These are phyloP conservation scores for Metacarcinus magister DNA, from an alignment of 2,888 invertebrate species.

Conservation along the genomic window DNA sequence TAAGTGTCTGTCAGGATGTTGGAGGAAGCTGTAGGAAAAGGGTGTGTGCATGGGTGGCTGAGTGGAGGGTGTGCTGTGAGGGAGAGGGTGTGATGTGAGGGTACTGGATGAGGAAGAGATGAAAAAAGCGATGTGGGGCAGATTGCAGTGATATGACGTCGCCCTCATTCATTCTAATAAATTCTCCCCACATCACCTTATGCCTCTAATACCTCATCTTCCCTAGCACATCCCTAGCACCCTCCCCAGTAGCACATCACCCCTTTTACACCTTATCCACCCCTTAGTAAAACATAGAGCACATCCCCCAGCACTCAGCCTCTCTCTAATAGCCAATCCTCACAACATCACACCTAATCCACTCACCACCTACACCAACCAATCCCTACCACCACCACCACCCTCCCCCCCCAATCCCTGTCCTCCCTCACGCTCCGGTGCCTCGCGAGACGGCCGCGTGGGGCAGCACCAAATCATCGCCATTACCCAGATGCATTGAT, in stretches of 20 bases:
- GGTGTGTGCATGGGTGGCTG: too few species aligned
- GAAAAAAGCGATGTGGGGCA: background rate
- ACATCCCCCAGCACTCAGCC: background rate
- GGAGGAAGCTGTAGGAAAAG: too few species aligned
- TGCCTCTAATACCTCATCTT: background rate
- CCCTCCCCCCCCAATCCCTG: background rate
- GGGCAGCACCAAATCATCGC: conserved; percentile 30
- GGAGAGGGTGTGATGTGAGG: background rate
- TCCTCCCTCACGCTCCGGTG: background rate
- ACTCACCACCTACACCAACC: background rate
- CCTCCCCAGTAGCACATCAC: background rate
- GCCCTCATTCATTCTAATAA: background rate
- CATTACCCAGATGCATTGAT: conserved; percentile 57
- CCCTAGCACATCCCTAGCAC: background rate
- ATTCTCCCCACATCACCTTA: background rate
- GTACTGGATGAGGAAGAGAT: background rate
- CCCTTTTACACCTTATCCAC: background rate
- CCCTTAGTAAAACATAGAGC: background rate
- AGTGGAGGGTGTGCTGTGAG: background rate
- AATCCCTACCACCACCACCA: background rate
- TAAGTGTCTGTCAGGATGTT: too few species aligned
- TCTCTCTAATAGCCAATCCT: background rate
- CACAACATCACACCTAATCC: background rate
- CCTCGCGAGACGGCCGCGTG: background rate
- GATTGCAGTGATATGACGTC: background rate